A percentile compares a stretch with the other conserved stretches of the same genome.
Conservation (phyloP, 2,888 invertebrate genomes). For the Drosophila anomelani region DNA sequence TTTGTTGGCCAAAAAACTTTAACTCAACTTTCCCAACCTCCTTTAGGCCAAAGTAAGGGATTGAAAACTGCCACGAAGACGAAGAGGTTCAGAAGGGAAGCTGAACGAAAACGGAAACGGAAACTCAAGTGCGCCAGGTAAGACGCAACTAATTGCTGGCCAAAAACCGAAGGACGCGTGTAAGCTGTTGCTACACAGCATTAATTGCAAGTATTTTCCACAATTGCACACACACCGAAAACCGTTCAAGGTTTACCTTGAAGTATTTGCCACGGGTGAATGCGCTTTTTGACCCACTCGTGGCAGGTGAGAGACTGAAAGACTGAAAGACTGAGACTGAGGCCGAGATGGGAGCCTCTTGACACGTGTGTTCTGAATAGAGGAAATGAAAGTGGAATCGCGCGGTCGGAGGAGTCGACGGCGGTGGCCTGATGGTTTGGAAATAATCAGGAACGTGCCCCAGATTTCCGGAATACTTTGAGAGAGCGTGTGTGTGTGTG, state of each 20-base stretch:
- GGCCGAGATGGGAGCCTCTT: slow-evolving; percentile 27
- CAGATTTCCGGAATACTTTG: slow-evolving; percentile 32
- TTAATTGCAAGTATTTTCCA: slow-evolving; percentile 51
- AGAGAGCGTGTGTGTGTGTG: not conserved
- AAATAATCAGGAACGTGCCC: slow-evolving; percentile 52
- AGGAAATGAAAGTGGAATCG: slow-evolving; percentile 28
- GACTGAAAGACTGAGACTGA: not conserved
- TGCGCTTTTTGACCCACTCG: slow-evolving; percentile 73
- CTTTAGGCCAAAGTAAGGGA: not conserved
- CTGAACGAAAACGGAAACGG: slow-evolving; percentile 18
- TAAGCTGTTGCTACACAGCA: slow-evolving; percentile 35
- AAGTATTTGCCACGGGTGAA: slow-evolving; percentile 56
- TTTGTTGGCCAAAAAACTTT: not conserved
- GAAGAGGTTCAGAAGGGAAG: no score
- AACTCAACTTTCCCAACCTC: not conserved
- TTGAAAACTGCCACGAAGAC: slow-evolving; percentile 4
- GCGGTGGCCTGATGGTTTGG: slow-evolving; percentile 16
- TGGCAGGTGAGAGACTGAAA: not conserved
- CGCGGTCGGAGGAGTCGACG: not conserved
- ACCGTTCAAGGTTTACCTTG: slow-evolving; percentile 24
- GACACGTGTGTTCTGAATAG: slow-evolving; percentile 49
- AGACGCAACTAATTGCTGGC: slow-evolving; percentile 58
- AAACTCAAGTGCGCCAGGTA: slow-evolving; percentile 44
- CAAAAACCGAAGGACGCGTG: slow-evolving; percentile 27
- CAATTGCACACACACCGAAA: slow-evolving; percentile 17